phyloP scores from a whole-genome alignment of 2,888 invertebrate genomes.

The Drosophila meridiana region DNA sequence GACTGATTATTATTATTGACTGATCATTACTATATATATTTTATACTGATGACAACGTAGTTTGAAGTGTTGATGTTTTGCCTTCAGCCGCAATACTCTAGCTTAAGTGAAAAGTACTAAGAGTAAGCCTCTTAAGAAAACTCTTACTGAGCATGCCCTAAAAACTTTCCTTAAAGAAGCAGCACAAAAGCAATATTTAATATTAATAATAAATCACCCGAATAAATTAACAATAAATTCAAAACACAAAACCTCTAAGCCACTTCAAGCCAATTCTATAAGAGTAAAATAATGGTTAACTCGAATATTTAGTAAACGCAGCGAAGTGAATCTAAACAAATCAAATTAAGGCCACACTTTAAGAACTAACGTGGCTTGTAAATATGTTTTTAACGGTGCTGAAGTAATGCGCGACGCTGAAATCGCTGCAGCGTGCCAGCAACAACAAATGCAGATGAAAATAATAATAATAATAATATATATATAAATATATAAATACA shows the following conservation, averaged over 20 bases:
- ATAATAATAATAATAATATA: conserved; percentile 17
- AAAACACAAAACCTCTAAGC: not conserved
- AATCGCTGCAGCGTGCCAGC: conserved; percentile 77
- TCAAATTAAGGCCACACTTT: conserved; percentile 79
- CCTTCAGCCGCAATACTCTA: too few relatives aligned
- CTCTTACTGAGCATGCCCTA: too few relatives aligned
- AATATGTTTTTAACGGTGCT: conserved; percentile 78
- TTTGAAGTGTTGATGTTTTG: too few relatives aligned
- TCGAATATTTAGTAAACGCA: conserved; percentile 37
- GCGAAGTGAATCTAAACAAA: conserved; percentile 68
- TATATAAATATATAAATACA: not conserved
- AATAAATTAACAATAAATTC: not conserved
- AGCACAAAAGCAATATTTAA: not conserved
- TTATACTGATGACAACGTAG: too few relatives aligned
- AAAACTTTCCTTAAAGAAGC: not conserved
- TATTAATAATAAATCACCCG: not conserved
- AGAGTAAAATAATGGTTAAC: not conserved
- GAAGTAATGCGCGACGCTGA: conserved; percentile 74
- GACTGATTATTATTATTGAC: too few relatives aligned
- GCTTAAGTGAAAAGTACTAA: too few relatives aligned
- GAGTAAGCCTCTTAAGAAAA: too few relatives aligned
- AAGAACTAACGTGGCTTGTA: conserved; percentile 79
- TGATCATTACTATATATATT: too few relatives aligned
- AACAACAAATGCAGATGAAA: conserved; percentile 22
- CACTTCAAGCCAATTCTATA: too few relatives aligned